phyloP scores from a whole-genome alignment of 2,113 vertebrate genomes.

The Cynocephalus volans region DNA sequence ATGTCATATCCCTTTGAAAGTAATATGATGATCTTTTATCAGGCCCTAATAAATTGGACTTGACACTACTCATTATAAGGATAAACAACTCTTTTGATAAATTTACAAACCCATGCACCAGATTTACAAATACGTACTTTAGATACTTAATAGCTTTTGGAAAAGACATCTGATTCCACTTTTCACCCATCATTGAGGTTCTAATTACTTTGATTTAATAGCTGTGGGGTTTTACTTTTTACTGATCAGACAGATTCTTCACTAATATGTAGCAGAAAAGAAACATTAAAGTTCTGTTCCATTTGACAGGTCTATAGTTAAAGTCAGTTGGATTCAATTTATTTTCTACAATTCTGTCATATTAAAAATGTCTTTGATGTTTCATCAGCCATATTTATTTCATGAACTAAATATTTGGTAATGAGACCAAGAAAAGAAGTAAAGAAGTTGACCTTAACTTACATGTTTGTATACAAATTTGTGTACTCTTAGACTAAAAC shows the following conservation, averaged over 20 bases:
- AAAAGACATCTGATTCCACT: constrained; percentile 71
- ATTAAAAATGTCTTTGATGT: constrained; percentile 73
- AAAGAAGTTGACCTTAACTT: constrained; percentile 41
- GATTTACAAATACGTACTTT: constrained; percentile 56
- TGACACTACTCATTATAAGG: neutral
- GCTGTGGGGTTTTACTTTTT: constrained; percentile 58
- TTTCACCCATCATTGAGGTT: constrained; percentile 23
- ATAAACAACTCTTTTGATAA: constrained; percentile 50
- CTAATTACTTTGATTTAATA: constrained; percentile 69
- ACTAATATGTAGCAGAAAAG: constrained; percentile 63
- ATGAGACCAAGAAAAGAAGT: constrained; percentile 65
- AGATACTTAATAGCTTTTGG: neutral
- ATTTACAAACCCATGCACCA: constrained; percentile 1
- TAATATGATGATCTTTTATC: neutral
- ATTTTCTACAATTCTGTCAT: constrained; percentile 60
- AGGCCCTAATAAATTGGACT: neutral
- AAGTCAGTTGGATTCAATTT: constrained; percentile 75
- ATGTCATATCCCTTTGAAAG: neutral
- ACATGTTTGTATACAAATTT: neutral
- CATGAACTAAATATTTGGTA: constrained; percentile 55
- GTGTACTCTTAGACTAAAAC: neutral
- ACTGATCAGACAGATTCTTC: constrained; percentile 58
- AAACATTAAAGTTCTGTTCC: constrained; percentile 57
- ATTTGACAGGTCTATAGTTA: constrained; percentile 46
- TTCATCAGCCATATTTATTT: constrained; percentile 32